Percentiles rank a stretch among this genome's conserved stretches.
Conservation (phyloP, 2,797 vertebrate species). For the Microcaecilia unicolor region DNA sequence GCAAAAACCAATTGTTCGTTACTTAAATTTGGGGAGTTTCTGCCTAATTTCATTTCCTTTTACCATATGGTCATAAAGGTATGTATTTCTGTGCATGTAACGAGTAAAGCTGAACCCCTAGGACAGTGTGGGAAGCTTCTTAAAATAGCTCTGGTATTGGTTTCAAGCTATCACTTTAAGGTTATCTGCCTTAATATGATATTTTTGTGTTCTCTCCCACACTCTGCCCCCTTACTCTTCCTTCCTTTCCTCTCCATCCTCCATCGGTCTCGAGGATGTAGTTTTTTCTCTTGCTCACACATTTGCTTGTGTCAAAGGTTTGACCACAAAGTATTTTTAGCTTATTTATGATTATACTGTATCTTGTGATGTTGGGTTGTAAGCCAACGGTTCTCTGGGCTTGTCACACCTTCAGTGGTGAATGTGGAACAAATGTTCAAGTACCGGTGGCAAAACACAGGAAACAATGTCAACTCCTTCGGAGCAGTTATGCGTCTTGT, state of each 20-base stretch:
- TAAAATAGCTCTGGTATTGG: conserved; percentile 9
- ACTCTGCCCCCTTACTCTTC: too few relatives aligned
- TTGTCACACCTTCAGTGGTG: too few relatives aligned
- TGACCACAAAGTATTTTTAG: conserved; percentile 31
- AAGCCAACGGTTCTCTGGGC: conserved; percentile 17
- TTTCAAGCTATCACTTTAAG: conserved; percentile 2
- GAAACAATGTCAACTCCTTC: conserved; percentile 3
- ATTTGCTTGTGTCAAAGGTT: conserved; percentile 10
- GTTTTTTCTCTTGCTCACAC: background rate
- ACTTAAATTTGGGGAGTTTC: too few relatives aligned
- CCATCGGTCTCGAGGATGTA: too few relatives aligned
- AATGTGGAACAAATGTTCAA: conserved; percentile 16
- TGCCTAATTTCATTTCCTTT: too few relatives aligned
- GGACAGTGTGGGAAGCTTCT: conserved; percentile 26
- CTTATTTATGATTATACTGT: background rate
- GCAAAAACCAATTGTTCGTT: too few relatives aligned
- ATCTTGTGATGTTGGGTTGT: background rate
- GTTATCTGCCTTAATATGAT: too few relatives aligned
- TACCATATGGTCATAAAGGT: too few relatives aligned
- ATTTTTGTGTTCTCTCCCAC: too few relatives aligned
- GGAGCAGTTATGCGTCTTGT: too few relatives aligned
- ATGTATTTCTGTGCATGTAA: conserved; percentile 30
- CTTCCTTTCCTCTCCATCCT: too few relatives aligned
- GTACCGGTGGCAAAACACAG: background rate
- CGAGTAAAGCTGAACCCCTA: conserved; percentile 30